Percentiles rank a stretch among this genome's conserved stretches.
phyloP scores from a whole-genome alignment of 2,113 vertebrate species.

The Pseudopodoces humilis region DNA sequence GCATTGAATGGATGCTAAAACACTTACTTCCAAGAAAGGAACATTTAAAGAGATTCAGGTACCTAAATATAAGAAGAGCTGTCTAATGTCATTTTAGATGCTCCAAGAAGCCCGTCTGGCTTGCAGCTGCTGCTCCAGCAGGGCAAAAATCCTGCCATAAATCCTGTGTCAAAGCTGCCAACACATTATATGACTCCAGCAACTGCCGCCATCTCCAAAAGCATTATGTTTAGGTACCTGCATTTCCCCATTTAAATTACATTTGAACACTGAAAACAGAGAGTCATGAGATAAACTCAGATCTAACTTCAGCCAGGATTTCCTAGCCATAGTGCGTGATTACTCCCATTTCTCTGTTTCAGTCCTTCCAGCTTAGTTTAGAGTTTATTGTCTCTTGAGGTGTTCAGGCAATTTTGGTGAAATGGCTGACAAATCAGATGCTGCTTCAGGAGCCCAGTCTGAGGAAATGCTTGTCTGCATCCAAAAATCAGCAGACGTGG shows the following conservation, averaged over 20 bases:
- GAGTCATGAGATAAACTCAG: conserved; percentile 26
- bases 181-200: conserved; percentile 48
- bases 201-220: conserved; percentile 7
- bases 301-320: conserved; percentile 32
- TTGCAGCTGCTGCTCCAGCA: conserved; percentile 69
- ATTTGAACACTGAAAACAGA: conserved; percentile 48
- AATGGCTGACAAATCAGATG: conserved; percentile 15
- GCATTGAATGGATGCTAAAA: conserved; percentile 4
- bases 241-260: conserved; percentile 36
- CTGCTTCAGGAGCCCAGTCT: neutral
- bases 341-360: neutral
- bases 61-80: conserved; percentile 48
- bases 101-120: conserved; percentile 57
- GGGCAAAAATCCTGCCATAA: conserved; percentile 61
- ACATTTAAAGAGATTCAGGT: conserved; percentile 47
- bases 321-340: neutral
- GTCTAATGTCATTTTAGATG: conserved; percentile 58
- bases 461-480: neutral
- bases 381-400: neutral
- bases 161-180: conserved; percentile 65
- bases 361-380: neutral
- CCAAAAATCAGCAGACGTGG: neutral
- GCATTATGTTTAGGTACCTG: conserved; percentile 54
- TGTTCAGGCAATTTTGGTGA: neutral
- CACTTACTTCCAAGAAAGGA: conserved; percentile 50